A percentile compares a stretch with the other conserved stretches of the same genome.
Conservation (phyloP, 2,797 vertebrate genomes). For the Ciconia nigra region DNA sequence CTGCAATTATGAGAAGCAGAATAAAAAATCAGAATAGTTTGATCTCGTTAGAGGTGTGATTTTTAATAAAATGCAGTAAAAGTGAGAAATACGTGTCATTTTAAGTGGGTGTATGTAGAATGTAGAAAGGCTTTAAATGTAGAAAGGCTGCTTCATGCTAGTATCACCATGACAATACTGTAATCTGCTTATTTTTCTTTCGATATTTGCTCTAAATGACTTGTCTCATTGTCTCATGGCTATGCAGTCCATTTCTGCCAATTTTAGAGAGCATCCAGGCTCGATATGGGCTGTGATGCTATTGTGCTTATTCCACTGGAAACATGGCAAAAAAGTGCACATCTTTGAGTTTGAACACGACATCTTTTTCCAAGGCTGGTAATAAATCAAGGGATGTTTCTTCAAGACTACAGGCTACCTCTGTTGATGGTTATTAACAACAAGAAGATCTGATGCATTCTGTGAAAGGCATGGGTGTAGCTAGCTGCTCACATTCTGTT, state of each 20-base stretch:
- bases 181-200: neutral
- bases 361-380: neutral
- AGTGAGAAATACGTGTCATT: neutral
- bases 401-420: neutral
- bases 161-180: neutral
- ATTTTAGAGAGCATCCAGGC: neutral
- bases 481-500: neutral
- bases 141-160: neutral
- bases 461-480: neutral
- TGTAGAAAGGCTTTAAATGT: neutral
- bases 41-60: neutral
- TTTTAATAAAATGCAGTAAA: neutral
- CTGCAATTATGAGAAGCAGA: neutral
- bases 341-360: neutral
- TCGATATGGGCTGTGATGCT: neutral
- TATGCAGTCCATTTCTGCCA: neutral
- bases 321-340: neutral
- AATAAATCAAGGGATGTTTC: neutral
- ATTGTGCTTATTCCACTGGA: neutral
- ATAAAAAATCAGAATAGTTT: neutral
- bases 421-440: neutral
- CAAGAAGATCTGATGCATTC: neutral
- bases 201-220: neutral
- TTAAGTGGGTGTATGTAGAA: neutral
- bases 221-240: neutral